phyloP scores from a whole-genome alignment of 1,140 invertebrate genomes.

The Phortica variegata region DNA sequence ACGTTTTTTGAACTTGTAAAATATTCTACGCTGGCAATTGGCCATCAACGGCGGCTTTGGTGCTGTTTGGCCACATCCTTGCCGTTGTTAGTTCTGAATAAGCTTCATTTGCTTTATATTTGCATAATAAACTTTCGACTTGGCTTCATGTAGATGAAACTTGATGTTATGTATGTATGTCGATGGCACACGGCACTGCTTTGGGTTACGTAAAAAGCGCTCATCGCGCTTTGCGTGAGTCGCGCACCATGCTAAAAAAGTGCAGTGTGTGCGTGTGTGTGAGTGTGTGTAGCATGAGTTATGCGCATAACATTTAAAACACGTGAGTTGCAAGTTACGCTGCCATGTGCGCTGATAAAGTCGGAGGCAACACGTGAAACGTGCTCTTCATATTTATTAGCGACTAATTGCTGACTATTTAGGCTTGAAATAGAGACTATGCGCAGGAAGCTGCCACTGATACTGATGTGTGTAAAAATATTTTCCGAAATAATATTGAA shows the following conservation, averaged over 20 bases:
- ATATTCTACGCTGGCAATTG: slow-evolving; percentile 51
- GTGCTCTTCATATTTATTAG: too few relatives aligned
- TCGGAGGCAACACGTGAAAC: too few relatives aligned
- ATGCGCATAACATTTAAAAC: slow-evolving; percentile 42
- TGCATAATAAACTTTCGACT: slow-evolving; percentile 48
- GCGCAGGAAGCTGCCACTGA: too few relatives aligned
- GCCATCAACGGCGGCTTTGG: slow-evolving; percentile 28
- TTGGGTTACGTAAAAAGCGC: slow-evolving; percentile 1
- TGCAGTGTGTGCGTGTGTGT: slow-evolving; percentile 8
- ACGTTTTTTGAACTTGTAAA: slow-evolving; percentile 42
- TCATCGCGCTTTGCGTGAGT: too few relatives aligned
- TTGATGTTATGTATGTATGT: too few relatives aligned
- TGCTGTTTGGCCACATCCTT: slow-evolving; percentile 49
- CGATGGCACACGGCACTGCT: background rate
- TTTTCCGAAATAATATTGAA: too few relatives aligned
- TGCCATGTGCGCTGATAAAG: too few relatives aligned
- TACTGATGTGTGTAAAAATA: too few relatives aligned
- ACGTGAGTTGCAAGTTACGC: slow-evolving; percentile 42
- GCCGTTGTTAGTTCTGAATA: slow-evolving; percentile 35
- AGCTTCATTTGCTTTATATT: slow-evolving; percentile 49
- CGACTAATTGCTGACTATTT: too few relatives aligned
- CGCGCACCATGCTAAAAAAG: background rate
- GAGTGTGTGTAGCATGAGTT: slow-evolving; percentile 13
- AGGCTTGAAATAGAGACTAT: too few relatives aligned
- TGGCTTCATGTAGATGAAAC: slow-evolving; percentile 1